Conservation (phyloP, 2,797 vertebrate species). For the Arnoldichthys spilopterus region DNA sequence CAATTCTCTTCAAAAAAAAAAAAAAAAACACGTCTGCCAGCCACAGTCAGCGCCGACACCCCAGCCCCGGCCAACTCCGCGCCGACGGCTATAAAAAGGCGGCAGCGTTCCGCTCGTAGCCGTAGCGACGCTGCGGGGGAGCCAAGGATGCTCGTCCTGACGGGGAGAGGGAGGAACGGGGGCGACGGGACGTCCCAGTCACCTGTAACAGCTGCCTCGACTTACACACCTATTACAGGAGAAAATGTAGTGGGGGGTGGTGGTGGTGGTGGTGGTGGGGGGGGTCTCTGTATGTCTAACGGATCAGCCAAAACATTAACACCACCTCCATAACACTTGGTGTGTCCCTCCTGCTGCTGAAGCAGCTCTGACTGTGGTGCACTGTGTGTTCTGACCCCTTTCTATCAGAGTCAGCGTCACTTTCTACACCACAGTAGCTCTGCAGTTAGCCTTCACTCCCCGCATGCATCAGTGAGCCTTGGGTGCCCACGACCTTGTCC, state of each 20-base stretch:
- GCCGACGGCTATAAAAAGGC: slow-evolving; percentile 33
- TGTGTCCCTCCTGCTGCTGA: too few species aligned
- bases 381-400: too few species aligned
- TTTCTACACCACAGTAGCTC: too few species aligned
- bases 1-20: slow-evolving; percentile 42
- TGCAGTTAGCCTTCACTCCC: too few species aligned
- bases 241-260: slow-evolving; percentile 31
- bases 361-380: too few species aligned
- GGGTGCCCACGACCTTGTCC: too few species aligned
- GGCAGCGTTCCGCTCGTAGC: too few species aligned
- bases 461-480: too few species aligned
- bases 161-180: not conserved
- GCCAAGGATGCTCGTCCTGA: slow-evolving; percentile 18
- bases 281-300: slow-evolving; percentile 11
- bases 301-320: too few species aligned
- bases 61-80: slow-evolving; percentile 22
- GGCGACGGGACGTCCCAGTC: not conserved
- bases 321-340: too few species aligned
- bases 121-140: not conserved
- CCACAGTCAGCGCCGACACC: not conserved
- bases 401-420: too few species aligned
- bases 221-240: slow-evolving; percentile 35
- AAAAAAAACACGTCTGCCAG: slow-evolving; percentile 30
- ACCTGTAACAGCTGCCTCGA: slow-evolving; percentile 37
- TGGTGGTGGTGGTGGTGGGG: slow-evolving; percentile 29